phyloP scores from a whole-genome alignment of 2,888 invertebrate genomes.

The Lasioglossum lativentre region DNA sequence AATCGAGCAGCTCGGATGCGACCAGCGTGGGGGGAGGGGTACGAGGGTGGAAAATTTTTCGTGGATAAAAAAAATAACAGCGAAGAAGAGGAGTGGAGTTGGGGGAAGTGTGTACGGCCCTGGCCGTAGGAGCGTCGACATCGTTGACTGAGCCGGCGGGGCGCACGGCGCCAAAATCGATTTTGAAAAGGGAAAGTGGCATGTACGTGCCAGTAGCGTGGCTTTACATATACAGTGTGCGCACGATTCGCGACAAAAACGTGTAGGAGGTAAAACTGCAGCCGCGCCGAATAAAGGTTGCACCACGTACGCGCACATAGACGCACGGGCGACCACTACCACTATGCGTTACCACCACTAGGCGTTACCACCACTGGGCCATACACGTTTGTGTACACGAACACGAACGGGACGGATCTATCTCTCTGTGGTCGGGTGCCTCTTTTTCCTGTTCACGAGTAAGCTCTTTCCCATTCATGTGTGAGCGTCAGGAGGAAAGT shows the following conservation, averaged over 20 bases:
- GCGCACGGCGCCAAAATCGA: constrained; percentile 79
- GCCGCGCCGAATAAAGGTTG: constrained; percentile 58
- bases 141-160: constrained; percentile 70
- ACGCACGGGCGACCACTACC: neutral
- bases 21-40: neutral
- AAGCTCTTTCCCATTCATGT: constrained; percentile 58
- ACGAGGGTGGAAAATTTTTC: neutral
- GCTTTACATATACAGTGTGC: constrained; percentile 59
- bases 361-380: neutral
- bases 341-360: too few relatives aligned
- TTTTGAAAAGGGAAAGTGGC: constrained; percentile 82
- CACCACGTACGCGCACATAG: constrained; percentile 31
- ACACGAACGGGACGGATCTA: constrained; percentile 3
- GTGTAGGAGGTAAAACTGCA: constrained; percentile 63
- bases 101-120: constrained; percentile 52
- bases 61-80: neutral
- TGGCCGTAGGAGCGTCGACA: constrained; percentile 65
- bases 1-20: too few relatives aligned
- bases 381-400: constrained; percentile 29
- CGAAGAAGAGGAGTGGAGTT: constrained; percentile 15
- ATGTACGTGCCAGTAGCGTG: constrained; percentile 70
- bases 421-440: constrained; percentile 41
- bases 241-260: constrained; percentile 57
- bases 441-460: constrained; percentile 55
- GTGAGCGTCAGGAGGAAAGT: constrained; percentile 40